Percentiles rank a stretch among this genome's conserved stretches.
phyloP scores from a whole-genome alignment of 2,797 vertebrate genomes.

The Australoheros facetus region DNA sequence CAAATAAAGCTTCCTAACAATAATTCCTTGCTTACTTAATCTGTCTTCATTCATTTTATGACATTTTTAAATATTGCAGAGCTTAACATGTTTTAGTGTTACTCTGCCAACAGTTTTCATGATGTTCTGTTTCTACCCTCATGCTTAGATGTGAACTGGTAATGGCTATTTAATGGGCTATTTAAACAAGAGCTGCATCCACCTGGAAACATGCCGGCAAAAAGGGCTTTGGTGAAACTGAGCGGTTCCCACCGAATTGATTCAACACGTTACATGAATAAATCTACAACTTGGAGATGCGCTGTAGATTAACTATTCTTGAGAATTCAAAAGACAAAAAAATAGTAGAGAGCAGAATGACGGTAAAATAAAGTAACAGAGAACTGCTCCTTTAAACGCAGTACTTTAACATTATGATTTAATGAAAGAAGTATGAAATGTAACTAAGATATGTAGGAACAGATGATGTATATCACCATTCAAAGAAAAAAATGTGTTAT shows the following conservation, averaged over 20 bases:
- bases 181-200: not conserved
- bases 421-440: not conserved
- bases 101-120: not conserved
- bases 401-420: not conserved
- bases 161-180: not conserved
- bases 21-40: not conserved
- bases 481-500: constrained; percentile 6
- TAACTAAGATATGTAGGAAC: not conserved
- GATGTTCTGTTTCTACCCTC: not conserved
- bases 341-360: not conserved
- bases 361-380: not conserved
- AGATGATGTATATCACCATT: not conserved
- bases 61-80: not conserved
- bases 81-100: not conserved
- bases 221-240: not conserved
- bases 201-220: not conserved
- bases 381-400: not conserved
- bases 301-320: not conserved
- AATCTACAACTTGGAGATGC: not conserved
- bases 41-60: not conserved
- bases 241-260: not conserved
- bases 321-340: not conserved
- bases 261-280: not conserved
- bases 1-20: not conserved
- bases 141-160: not conserved